Percentiles rank a stretch among this genome's conserved stretches.
Evolutionary conservation across 2,113 vertebrate species (phyloP).

Genomic region (Archocentrus centrarchus): DNA sequence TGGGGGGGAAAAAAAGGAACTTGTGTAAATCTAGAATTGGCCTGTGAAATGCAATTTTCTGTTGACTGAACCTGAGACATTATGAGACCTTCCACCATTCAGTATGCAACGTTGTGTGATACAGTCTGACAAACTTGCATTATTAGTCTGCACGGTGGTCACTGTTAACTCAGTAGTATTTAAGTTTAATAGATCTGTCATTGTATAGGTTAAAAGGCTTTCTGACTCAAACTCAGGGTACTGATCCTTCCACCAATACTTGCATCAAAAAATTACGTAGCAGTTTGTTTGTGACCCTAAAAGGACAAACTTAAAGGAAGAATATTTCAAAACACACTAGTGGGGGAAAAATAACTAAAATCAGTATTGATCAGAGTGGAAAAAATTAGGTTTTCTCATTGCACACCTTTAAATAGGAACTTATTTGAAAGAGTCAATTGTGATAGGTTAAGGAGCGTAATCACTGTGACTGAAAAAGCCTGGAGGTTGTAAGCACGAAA

Average conservation of each 20-base stretch:
- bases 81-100: background rate
- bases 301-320: background rate
- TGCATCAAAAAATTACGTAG: no score
- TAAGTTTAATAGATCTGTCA: background rate
- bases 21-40: background rate
- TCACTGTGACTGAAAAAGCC: slow-evolving; percentile 17
- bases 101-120: background rate
- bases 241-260: background rate
- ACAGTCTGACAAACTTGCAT: background rate
- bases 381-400: no score
- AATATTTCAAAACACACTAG: background rate
- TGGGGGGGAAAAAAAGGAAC: background rate
- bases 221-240: background rate
- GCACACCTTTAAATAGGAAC: background rate
- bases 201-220: background rate
- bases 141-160: background rate
- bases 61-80: background rate
- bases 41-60: background rate
- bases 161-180: background rate
- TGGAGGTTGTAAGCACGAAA: slow-evolving; percentile 41
- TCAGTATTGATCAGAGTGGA: background rate
- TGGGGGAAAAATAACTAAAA: background rate
- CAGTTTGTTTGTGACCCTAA: background rate
- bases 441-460: background rate
- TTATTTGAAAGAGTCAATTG: background rate